Evolutionary conservation across 2,113 vertebrate species (phyloP).

Genomic region (Colaptes auratus): DNA sequence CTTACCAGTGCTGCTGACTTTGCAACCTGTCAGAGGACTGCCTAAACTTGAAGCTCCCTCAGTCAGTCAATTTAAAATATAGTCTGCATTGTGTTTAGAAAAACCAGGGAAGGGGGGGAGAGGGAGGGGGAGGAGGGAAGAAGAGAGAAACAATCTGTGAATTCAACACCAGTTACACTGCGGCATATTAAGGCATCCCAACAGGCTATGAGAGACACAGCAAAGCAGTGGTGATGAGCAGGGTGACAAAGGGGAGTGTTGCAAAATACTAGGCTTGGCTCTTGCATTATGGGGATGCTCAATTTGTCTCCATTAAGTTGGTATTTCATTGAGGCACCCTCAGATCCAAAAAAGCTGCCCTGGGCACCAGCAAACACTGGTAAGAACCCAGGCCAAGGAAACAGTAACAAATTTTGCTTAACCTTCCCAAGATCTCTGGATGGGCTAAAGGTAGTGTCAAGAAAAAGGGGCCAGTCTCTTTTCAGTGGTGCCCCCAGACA

Average conservation of each 20-base stretch:
- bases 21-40: constrained; percentile 69
- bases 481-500: too few relatives aligned
- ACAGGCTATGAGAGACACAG: not conserved
- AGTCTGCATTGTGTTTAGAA: constrained; percentile 22
- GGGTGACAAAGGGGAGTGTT: not conserved
- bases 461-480: too few relatives aligned
- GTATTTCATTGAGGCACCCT: not conserved
- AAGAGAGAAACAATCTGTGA: not conserved
- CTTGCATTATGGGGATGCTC: not conserved
- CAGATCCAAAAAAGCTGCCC: not conserved
- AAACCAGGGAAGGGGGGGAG: not conserved
- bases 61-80: constrained; percentile 64
- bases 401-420: not conserved
- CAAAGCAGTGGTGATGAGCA: not conserved
- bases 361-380: not conserved
- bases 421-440: not conserved
- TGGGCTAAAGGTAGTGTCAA: not conserved
- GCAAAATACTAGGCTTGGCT: not conserved
- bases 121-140: too few relatives aligned
- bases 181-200: not conserved
- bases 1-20: constrained; percentile 67
- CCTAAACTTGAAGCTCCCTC: constrained; percentile 52
- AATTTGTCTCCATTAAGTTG: not conserved
- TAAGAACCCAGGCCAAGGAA: not conserved
- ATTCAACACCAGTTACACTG: not conserved